Evolutionary conservation across 1,140 invertebrate species (phyloP), one percentile per base, ranked within the genome.

Genomic region (Megalopta genalis): DNA sequence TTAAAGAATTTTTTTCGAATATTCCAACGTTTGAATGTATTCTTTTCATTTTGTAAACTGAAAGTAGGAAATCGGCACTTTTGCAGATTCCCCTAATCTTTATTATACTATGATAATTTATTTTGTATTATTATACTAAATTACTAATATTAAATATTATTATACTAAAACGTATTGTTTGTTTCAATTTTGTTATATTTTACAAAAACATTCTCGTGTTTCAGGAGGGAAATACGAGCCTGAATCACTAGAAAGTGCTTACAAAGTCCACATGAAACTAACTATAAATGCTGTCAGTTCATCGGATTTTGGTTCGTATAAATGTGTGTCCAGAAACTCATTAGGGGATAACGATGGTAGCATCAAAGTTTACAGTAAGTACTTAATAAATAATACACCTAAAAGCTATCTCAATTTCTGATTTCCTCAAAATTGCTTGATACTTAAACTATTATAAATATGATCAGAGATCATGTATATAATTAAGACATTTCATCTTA

Each of bases 271-370:
- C 68, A 96, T 97, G 94, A 96, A 95, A 84, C 93, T 97, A 16
- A 96, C 95, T 27, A 96, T 97, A 87, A 94, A 94, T 88, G 94
- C 94, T 54, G 94, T 97, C 25, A 94, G 93, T 0, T 88, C 91
- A 70, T 90, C 93, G 5, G 97, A 97, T 90, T 97, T 96, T 88
- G 96, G 96, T 42, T 95, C 95, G 10, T 97, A 97, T 89, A 95
- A 96, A 88, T 99, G 98, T 91, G 95, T 98, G 73, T 97, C 97
- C 8, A 97, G 97, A 89, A 98, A 98, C 91, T 96, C 96, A 6
- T 93, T 98, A 12, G 98, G 98, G 14, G 96, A 96, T 86, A 98
- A 97, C 14, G 96, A 97, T 91, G 97, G 97, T 81, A 96, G 95
- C 54, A 98, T 98, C 85, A 96, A 97, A 92, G 93, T 99, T 62